Evolutionary conservation across 2,888 invertebrate genomes (phyloP).

Genomic region (Andricus quercusramuli): DNA sequence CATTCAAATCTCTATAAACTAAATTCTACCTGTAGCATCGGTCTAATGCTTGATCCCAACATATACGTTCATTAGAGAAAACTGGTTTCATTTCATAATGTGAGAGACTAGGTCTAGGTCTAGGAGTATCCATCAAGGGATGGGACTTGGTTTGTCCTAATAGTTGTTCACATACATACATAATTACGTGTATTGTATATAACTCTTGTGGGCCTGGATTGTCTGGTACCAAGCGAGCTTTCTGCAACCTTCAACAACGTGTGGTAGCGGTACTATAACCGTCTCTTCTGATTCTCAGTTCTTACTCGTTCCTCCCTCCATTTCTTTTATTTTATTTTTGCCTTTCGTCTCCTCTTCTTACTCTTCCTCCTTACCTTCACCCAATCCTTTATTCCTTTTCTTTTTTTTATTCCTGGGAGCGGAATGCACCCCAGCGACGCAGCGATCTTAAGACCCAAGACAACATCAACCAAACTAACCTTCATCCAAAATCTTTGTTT

Average conservation of each 20-base stretch:
- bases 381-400: constrained; percentile 3
- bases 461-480: constrained; percentile 19
- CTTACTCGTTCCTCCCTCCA: constrained; percentile 44
- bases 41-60: neutral
- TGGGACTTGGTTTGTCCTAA: neutral
- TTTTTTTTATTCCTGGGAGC: constrained; percentile 22
- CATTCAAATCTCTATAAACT: neutral
- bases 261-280: constrained; percentile 71
- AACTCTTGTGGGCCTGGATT: no score
- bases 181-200: neutral
- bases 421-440: constrained; percentile 20
- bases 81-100: constrained; percentile 1
- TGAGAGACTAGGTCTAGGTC: neutral
- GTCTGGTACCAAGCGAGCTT: constrained; percentile 23
- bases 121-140: neutral
- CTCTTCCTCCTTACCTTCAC: constrained; percentile 35
- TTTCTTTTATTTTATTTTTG: constrained; percentile 27
- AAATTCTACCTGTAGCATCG: neutral
- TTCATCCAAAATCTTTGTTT: constrained; percentile 20
- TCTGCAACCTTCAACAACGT: constrained; percentile 23
- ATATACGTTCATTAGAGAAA: neutral
- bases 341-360: constrained; percentile 32
- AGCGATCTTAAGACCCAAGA: neutral
- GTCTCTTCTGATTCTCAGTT: constrained; percentile 57
- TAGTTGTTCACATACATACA: neutral